A percentile compares a stretch with the other conserved stretches of the same genome.
phyloP scores from a whole-genome alignment of 1,140 invertebrate genomes.

The Trialeurodes vaporariorum region DNA sequence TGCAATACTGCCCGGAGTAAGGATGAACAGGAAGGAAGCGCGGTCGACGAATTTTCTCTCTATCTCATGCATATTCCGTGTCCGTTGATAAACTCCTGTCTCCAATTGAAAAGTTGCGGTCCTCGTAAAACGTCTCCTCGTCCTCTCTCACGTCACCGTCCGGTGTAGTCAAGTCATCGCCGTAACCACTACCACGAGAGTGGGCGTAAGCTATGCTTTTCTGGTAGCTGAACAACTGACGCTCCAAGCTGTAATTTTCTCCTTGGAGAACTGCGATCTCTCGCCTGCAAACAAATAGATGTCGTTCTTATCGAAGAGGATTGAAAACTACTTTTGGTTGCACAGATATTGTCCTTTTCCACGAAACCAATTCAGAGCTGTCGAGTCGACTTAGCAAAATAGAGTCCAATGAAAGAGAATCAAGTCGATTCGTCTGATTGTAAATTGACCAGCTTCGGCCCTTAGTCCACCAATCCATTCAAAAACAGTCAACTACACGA shows the following conservation, averaged over 20 bases:
- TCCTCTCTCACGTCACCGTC: slow-evolving; percentile 26
- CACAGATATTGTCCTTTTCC: too few relatives aligned
- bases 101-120: slow-evolving; percentile 35
- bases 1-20: background rate
- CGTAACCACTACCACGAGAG: slow-evolving; percentile 37
- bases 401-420: too few relatives aligned
- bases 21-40: background rate
- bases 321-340: background rate
- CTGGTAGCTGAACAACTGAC: slow-evolving; percentile 78
- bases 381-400: too few relatives aligned
- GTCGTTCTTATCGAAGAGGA: too few relatives aligned
- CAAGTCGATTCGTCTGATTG: too few relatives aligned
- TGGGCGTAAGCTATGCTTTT: slow-evolving; percentile 69
- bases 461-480: too few relatives aligned
- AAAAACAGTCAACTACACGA: too few relatives aligned
- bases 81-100: slow-evolving; percentile 52
- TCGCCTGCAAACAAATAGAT: slow-evolving; percentile 47
- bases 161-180: slow-evolving; percentile 37
- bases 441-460: too few relatives aligned
- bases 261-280: slow-evolving; percentile 71
- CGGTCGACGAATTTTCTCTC: background rate
- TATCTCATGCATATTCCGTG: slow-evolving; percentile 56
- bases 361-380: too few relatives aligned
- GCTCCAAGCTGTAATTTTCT: slow-evolving; percentile 74
- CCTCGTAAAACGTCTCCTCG: slow-evolving; percentile 28